Base-by-base conservation (phyloP, 2,113 vertebrate genomes). In the Malurus melanocephalus region DNA sequence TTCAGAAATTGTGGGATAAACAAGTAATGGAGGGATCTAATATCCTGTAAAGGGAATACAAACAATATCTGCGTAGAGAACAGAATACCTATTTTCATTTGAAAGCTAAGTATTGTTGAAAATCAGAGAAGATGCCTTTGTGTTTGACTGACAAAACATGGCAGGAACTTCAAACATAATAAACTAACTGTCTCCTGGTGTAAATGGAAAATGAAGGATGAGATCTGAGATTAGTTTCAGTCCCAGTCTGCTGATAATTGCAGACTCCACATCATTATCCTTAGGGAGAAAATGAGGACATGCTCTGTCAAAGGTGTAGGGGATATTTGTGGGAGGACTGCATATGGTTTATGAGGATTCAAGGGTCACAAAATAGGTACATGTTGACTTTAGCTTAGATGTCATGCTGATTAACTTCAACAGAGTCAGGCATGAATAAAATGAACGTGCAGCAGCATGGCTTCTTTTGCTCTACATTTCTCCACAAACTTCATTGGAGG, bases 11-110 rank as follows among this genome's bases (percentile, higher is more conserved):
- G 15, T 6, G 7, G 3, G 11, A 32, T 78, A 68, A 82, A 80
- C 43, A 64, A 64, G 14, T 7, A 75, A 51, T 8, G 3, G 22
- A 53, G 21, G 3, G 13, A 52, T 68, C 19, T 52, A 40, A 11
- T 55, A 21, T 17, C 32, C 64, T 69, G 14, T 23, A 55, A 38
- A 45, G 4, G 14, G 35, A 27, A 56, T 51, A 48, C 0, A 0
- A 80, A 13, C 13, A n/a, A 9, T 18, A 33, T 46, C 6, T n/a
- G 3, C 33, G 22, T 71, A 18, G 42, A 51, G 26, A 69, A 16
- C 24, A 69, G 21, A 51, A 43, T 30, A 72, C 3, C 10, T 42
- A 26, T 75, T 75, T 67, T 82, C 3, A 38, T 67, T 85, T 48
- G 38, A 61, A 73, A 74, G 6, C 11, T 42, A 24, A 1, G 2